Conservation (phyloP, 2,888 invertebrate genomes). For the Ornithoptera alexandrae region DNA sequence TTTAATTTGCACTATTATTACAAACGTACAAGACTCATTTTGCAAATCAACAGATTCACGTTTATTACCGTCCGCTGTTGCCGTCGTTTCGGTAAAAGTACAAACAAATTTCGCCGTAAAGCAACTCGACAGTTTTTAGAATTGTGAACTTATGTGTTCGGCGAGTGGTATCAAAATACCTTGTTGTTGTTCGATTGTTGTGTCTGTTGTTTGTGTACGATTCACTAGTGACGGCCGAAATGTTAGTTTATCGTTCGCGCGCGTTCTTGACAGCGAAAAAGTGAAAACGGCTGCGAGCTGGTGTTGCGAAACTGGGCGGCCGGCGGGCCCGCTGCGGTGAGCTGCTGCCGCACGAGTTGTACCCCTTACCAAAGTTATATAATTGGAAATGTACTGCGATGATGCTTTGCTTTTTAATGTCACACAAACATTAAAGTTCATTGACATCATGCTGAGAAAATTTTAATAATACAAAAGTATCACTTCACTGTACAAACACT, state of each 20-base stretch:
- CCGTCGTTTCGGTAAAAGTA: slow-evolving; percentile 43
- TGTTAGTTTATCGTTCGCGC: slow-evolving; percentile 76
- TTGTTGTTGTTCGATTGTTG: slow-evolving; percentile 42
- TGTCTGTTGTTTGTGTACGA: slow-evolving; percentile 39
- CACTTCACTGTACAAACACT: neutral
- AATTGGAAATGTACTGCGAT: slow-evolving; percentile 57
- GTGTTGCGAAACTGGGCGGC: slow-evolving; percentile 74
- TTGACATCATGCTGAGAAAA: slow-evolving; percentile 9
- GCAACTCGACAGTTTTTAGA: slow-evolving; percentile 42
- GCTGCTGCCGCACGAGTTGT: slow-evolving; percentile 26
- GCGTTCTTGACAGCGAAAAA: slow-evolving; percentile 81
- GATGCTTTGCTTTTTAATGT: slow-evolving; percentile 14
- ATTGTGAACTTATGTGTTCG: slow-evolving; percentile 56
- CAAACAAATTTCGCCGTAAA: slow-evolving; percentile 50
- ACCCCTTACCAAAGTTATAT: slow-evolving; percentile 54
- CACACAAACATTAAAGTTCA: slow-evolving; percentile 26
- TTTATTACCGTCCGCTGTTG: slow-evolving; percentile 58
- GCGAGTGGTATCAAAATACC: slow-evolving; percentile 42
- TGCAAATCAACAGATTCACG: slow-evolving; percentile 39
- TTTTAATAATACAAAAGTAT: neutral
- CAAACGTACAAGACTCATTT: slow-evolving; percentile 56
- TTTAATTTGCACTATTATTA: slow-evolving; percentile 48
- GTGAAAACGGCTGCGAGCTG: slow-evolving; percentile 75
- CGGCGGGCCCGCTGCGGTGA: slow-evolving; percentile 39
- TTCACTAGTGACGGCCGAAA: slow-evolving; percentile 71